Base-by-base conservation (phyloP, 2,113 vertebrate species). In the Dasyurus viverrinus region DNA sequence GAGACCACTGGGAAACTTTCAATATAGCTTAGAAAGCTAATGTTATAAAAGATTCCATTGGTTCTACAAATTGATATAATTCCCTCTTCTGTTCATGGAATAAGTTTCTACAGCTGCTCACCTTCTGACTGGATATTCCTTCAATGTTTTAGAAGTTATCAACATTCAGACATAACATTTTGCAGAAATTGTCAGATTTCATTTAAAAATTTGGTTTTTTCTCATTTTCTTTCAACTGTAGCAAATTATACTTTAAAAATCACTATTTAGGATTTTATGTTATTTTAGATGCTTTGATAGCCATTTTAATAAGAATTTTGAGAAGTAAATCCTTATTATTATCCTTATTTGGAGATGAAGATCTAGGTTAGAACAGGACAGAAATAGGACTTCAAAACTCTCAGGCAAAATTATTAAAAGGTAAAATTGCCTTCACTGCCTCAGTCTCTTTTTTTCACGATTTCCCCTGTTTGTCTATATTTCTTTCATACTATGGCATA, bases 1-100 rank as follows among this genome's bases (percentile, higher is more conserved):
- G 91, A 98, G 89, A 95, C 94, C 96, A 94, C 95, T 96, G 96
- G 96, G 96, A 95, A 96, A 95, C 19, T 96, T 97, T 97, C 92
- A 95, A 93, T 97, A 90, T 96, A 91, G 50, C 96, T 96, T 94
- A 50, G 89, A 90, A 96, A 95, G 92, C 93, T 89, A 94, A 42
- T 89, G 54, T 54, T 95, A 95, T 95, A 95, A 97, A 97, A 97
- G 53, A 93, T 92, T 95, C 89, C 36, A 95, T 97, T 97, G 94
- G 89, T 91, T 97, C 91, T 95, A 52, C 68, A 96, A 96, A 97
- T 96, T 96, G 90, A 96, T 96, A 89, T 98, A 90, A 94, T 96
- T 96, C 96, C 97, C 89, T 93, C 8, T 94, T 96, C 55, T 94
- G 52, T 93, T 55, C 89, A 54, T 84, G n/a, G n/a, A 42, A 5